phyloP scores from a whole-genome alignment of 2,113 vertebrate genomes.

The Mormoops blainvillei region DNA sequence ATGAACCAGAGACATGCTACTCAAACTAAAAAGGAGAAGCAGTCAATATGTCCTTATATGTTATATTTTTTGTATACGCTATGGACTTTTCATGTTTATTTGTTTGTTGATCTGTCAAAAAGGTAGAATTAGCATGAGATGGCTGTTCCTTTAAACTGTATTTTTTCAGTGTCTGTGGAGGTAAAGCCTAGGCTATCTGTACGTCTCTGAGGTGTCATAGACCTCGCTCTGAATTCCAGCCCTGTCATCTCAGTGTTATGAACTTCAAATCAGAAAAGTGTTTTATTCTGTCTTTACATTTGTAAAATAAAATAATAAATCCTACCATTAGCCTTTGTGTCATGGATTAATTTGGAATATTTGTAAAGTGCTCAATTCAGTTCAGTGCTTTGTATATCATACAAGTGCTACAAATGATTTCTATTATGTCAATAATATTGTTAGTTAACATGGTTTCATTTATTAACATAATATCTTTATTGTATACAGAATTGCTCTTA shows the following conservation, averaged over 20 bases:
- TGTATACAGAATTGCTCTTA: not conserved
- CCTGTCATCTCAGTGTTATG: not conserved
- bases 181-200: not conserved
- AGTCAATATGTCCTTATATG: fast-evolving
- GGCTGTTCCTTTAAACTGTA: not conserved
- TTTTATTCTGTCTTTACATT: not conserved
- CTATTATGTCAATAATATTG: not conserved
- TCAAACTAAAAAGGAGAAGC: not conserved
- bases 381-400: not conserved
- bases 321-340: not conserved
- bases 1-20: not conserved
- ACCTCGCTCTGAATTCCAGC: not conserved
- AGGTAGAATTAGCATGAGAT: not conserved
- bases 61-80: not conserved
- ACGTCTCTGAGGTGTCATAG: not conserved
- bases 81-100: not conserved
- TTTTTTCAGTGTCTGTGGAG: not conserved
- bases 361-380: not conserved
- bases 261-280: not conserved
- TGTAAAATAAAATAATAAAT: not conserved
- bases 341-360: not conserved
- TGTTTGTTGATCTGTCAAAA: not conserved
- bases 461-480: not conserved
- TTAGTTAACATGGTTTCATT: not conserved
- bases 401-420: not conserved